Evolutionary conservation across 2,797 vertebrate species (phyloP), one percentile per base, ranked within the genome.

Genomic region (Falco naumanni): DNA sequence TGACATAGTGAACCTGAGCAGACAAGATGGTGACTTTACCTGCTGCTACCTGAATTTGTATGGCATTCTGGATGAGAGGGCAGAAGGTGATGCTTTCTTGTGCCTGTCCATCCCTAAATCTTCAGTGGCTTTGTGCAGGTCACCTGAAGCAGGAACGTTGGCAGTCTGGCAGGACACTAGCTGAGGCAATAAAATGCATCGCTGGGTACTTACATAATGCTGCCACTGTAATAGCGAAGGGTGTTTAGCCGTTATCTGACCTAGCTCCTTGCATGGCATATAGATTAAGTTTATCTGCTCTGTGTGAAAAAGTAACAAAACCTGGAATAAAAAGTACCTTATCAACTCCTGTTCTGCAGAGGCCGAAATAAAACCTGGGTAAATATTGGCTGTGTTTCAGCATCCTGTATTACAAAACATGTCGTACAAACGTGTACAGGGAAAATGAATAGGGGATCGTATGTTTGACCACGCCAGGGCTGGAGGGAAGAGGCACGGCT

Each of bases 281-380:
- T 78, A 89, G 93, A 93, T 96, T 90, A 96, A 68, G 68, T 77
- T 95, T 96, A 90, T 93, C 84, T 87, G 34, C 54, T 13, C 71
- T 47, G 8, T 81, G 71, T 89, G 89, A 96, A 95, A 33, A 93
- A 95, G 54, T 92, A 95, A 94, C 90, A 96, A 91, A 93, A 87
- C 81, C 84, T 71, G 88, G 92, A 94, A 90, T 75, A 93, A 95
- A 90, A 89, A 82, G 66, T 85, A 85, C 65, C 93, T 96, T 93
- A 92, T 97, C 90, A 80, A 63, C 54, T 77, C 39, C 76, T 92
- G 78, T 90, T 96, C 86, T 90, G 82, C 29, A 61, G 78, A 75
- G n/a, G 71, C 87, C 83, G 78, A 84, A 89, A 82, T 92, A 60
- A 93, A 93, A 90, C 54, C 71, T 77, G 25, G 68, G 81, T 92